Evolutionary conservation across 2,888 invertebrate genomes (phyloP).

Genomic region (Caenorhabditis imperialis): DNA sequence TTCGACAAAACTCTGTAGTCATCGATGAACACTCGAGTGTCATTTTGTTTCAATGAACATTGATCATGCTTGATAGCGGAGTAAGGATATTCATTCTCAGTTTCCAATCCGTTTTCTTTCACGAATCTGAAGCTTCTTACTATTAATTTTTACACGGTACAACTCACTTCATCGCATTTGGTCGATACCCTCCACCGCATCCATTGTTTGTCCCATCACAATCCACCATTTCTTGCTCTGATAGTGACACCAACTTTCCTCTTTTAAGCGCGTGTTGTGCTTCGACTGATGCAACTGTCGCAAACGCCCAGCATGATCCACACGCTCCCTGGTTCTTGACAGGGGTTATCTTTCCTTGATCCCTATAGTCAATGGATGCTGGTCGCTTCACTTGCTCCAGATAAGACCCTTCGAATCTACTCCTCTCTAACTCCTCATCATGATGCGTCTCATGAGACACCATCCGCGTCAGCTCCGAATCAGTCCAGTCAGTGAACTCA

Average conservation of each 20-base stretch:
- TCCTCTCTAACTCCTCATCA: not conserved
- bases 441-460: not conserved
- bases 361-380: constrained; percentile 63
- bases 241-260: constrained; percentile 58
- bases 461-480: constrained; percentile 45
- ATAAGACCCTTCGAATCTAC: constrained; percentile 13
- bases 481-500: constrained; percentile 57
- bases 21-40: constrained; percentile 58
- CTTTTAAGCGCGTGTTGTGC: constrained; percentile 62
- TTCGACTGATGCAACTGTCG: constrained; percentile 68
- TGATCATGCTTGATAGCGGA: constrained; percentile 52
- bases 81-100: constrained; percentile 61
- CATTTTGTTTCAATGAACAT: constrained; percentile 38
- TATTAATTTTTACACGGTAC: not conserved
- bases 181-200: constrained; percentile 68
- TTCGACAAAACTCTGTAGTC: constrained; percentile 47
- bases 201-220: constrained; percentile 68
- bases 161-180: constrained; percentile 65
- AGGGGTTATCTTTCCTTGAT: constrained; percentile 59
- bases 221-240: constrained; percentile 74
- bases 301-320: constrained; percentile 74
- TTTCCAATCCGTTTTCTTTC: constrained; percentile 62
- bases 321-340: constrained; percentile 72
- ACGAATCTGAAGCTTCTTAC: constrained; percentile 55
- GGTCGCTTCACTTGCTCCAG: constrained; percentile 41